phyloP scores from a whole-genome alignment of 2,888 invertebrate genomes.

The Automeris io region DNA sequence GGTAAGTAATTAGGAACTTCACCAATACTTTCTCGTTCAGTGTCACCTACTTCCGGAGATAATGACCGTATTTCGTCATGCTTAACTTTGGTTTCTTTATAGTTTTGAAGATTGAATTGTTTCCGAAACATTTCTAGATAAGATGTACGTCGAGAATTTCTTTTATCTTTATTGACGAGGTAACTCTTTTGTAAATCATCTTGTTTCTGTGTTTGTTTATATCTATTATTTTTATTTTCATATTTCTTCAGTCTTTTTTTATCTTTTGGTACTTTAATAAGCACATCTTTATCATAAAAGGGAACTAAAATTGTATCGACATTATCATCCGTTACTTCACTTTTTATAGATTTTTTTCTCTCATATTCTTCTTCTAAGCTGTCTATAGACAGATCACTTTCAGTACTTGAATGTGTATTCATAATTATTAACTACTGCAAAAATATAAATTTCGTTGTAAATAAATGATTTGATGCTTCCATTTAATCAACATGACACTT shows the following conservation, averaged over 20 bases:
- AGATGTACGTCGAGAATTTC: conserved; percentile 32
- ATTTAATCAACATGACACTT: conserved; percentile 31
- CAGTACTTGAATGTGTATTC: conserved; percentile 44
- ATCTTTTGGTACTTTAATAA: conserved; percentile 56
- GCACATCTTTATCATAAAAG: conserved; percentile 66
- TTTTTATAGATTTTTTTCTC: conserved; percentile 27
- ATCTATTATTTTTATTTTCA: conserved; percentile 22
- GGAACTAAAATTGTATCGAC: conserved; percentile 66
- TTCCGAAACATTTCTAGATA: conserved; percentile 64
- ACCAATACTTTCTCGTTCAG: conserved; percentile 56
- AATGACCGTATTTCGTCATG: conserved; percentile 52
- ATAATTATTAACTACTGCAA: conserved; percentile 28
- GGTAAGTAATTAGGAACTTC: conserved; percentile 33
- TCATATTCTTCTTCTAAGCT: conserved; percentile 50
- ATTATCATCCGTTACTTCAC: conserved; percentile 33
- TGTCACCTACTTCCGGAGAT: conserved; percentile 64
- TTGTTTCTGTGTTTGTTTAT: conserved; percentile 22
- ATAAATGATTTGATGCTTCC: conserved; percentile 44
- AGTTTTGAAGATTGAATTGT: conserved; percentile 38
- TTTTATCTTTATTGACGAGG: conserved; percentile 47
- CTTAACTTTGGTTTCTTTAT: conserved; percentile 21
- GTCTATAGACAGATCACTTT: conserved; percentile 54
- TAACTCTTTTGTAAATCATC: conserved; percentile 36
- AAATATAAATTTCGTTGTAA: conserved; percentile 33
- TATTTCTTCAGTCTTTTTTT: conserved; percentile 30